phyloP scores from a whole-genome alignment of 1,140 invertebrate genomes.

The Heliothis virescens region DNA sequence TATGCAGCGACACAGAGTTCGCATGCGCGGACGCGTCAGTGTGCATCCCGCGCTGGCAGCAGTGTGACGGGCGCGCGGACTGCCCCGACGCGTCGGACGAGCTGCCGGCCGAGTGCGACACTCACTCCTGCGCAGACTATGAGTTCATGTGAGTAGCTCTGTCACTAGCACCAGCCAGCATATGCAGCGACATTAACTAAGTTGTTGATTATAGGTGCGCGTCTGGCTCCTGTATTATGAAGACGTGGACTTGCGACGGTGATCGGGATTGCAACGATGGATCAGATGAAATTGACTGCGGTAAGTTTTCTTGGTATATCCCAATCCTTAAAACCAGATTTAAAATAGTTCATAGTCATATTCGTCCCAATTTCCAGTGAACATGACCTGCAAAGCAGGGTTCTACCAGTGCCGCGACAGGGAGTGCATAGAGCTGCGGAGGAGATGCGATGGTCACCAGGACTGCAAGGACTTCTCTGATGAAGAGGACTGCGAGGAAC shows the following conservation, averaged over 20 bases:
- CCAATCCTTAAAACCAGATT: no score
- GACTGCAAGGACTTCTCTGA: constrained; percentile 93
- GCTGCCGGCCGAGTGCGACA: constrained; percentile 81
- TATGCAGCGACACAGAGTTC: constrained; percentile 73
- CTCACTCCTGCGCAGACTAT: constrained; percentile 66
- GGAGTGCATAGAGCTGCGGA: constrained; percentile 79
- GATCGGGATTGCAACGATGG: constrained; percentile 90
- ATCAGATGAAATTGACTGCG: constrained; percentile 90
- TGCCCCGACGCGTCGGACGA: constrained; percentile 89
- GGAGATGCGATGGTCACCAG: constrained; percentile 90
- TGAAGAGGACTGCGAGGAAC: constrained; percentile 88
- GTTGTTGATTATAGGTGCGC: constrained; percentile 84
- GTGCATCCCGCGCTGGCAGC: constrained; percentile 81
- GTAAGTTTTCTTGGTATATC: constrained; percentile 71
- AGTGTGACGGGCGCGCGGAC: constrained; percentile 88
- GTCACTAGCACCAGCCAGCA: no score
- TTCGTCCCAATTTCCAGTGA: constrained; percentile 53
- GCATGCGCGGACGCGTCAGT: constrained; percentile 83
- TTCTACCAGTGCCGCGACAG: constrained; percentile 88
- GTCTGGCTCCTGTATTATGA: constrained; percentile 89
- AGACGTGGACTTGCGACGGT: constrained; percentile 91
- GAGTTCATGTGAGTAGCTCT: constrained; percentile 70
- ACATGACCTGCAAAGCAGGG: constrained; percentile 84
- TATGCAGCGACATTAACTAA: constrained; percentile 48
- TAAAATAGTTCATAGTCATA: no score